Evolutionary conservation across 2,113 vertebrate species (phyloP), one percentile per base, ranked within the genome.

Genomic region (Electrona antarctica): DNA sequence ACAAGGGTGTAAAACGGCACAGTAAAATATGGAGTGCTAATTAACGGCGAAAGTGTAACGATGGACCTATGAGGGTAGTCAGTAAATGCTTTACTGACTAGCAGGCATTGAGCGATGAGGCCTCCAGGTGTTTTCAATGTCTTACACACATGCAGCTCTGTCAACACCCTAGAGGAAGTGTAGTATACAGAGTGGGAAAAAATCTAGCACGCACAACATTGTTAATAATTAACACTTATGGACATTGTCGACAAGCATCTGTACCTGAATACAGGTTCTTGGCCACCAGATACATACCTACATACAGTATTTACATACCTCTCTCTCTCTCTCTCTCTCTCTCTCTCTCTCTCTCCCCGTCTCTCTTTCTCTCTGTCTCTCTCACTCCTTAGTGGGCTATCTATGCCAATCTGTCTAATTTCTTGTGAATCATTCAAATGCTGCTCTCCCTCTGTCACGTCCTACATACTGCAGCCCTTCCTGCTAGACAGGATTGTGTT

Each of bases 181-280:
- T 28, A 21, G 33, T 14, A 9, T 14, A 14, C 48, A 46, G 11
- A 45, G 59, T 7, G 50, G 13, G 50, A 12, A 12, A 13, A 78
- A 78, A 74, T 29, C 51, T 33, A 58, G 7, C 8, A 11, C 15
- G n/a, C 28, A 33, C 64, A 47, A 71, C 51, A 29, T 28, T 54
- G 50, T 6, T 3, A 72, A 80, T 77, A 57, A 71, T 79, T 80
- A 2, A 70, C 48, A 12, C 57, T 45, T 6, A 58, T 33, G 56
- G 12, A 65, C 2, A 8, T 12, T 60, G 33, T 41, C 33, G 29
- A 66, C 33, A 59, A 41, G 33, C 5, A 41, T 6, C 41, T 55
- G 65, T 48, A 48, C n/a, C 29, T 4, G 1, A 21, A 21, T 47
- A 56, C 13, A 45, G 7, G 7, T 41, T 15, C 1, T 48, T 56